Evolutionary conservation across 2,888 invertebrate genomes (phyloP).

Genomic region (Pandemis heparana): DNA sequence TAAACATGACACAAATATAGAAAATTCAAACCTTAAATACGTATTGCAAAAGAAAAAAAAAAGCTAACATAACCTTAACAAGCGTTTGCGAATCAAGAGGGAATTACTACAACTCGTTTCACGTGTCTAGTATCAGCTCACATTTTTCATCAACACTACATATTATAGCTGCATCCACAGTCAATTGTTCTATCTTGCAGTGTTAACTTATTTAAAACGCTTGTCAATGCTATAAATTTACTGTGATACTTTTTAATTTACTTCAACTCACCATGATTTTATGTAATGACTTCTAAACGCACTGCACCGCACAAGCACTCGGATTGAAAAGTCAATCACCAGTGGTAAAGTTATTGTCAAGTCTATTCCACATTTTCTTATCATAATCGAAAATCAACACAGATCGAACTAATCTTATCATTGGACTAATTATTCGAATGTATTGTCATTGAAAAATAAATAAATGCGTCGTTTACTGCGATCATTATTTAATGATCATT

Average conservation of each 20-base stretch:
- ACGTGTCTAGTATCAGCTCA: neutral
- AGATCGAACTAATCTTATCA: slow-evolving; percentile 37
- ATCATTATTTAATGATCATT: slow-evolving; percentile 2
- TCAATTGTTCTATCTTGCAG: neutral
- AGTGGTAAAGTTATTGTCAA: slow-evolving; percentile 31
- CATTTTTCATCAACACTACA: neutral
- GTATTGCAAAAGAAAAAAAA: too few relatives aligned
- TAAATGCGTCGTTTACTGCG: slow-evolving; percentile 8
- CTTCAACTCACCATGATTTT: slow-evolving; percentile 28
- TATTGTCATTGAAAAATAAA: slow-evolving; percentile 19
- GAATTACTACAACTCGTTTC: neutral
- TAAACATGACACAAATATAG: neutral
- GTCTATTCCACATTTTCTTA: slow-evolving; percentile 32
- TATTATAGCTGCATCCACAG: neutral
- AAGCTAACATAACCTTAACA: too few relatives aligned
- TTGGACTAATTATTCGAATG: slow-evolving; percentile 32
- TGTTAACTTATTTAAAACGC: neutral
- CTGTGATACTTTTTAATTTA: neutral
- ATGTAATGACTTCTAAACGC: neutral
- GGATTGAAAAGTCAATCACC: slow-evolving; percentile 27
- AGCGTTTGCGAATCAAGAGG: too few relatives aligned
- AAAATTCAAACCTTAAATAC: neutral
- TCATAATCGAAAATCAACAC: slow-evolving; percentile 42
- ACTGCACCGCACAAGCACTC: slow-evolving; percentile 40
- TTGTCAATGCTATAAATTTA: neutral